Percentiles rank a stretch among this genome's conserved stretches.
Conservation (phyloP, 2,113 vertebrate genomes). For the Platichthys flesus region DNA sequence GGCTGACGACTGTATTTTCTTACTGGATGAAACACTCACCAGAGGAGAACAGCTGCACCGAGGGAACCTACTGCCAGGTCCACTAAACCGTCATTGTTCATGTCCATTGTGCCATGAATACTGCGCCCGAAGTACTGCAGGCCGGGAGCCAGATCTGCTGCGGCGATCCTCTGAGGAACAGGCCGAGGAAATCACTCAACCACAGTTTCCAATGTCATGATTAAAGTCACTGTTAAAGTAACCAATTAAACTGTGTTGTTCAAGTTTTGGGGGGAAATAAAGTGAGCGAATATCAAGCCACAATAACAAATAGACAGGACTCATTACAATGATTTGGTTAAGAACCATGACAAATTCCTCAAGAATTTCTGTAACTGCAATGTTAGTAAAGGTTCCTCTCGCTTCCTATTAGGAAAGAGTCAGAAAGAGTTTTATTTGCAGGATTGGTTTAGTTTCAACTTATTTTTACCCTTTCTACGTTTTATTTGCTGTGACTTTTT, state of each 20-base stretch:
- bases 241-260: neutral
- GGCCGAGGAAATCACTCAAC: neutral
- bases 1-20: neutral
- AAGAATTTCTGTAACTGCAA: no score
- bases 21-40: conserved; percentile 81
- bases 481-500: neutral
- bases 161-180: conserved; percentile 86
- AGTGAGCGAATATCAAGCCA: neutral
- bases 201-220: neutral
- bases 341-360: neutral
- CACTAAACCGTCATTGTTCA: conserved; percentile 90
- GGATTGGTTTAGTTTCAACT: neutral
- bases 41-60: conserved; percentile 90
- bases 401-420: neutral
- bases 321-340: neutral
- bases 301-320: neutral
- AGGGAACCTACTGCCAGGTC: conserved; percentile 94
- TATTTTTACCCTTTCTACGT: no score
- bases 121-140: conserved; percentile 96
- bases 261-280: neutral
- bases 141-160: conserved; percentile 82
- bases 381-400: neutral
- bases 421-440: neutral
- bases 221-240: conserved; percentile 1
- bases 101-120: conserved; percentile 92